A percentile compares a stretch with the other conserved stretches of the same genome.
Conservation (phyloP, 2,888 invertebrate species). For the Watsonalla binaria region DNA sequence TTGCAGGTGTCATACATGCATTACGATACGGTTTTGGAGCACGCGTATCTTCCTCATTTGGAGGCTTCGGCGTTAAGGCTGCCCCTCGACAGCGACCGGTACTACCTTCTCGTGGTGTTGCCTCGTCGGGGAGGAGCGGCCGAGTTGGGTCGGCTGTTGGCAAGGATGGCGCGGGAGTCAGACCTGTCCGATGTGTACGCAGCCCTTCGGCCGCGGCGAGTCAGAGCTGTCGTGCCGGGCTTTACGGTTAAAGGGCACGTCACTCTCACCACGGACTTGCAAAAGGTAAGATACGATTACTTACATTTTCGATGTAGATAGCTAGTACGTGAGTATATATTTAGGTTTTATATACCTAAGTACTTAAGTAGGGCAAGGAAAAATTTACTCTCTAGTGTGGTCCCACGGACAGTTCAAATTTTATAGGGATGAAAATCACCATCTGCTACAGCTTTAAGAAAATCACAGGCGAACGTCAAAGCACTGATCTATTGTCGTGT, state of each 20-base stretch:
- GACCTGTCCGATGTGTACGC: constrained; percentile 83
- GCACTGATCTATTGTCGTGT: too few species aligned
- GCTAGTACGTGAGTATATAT: too few species aligned
- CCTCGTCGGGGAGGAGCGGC: constrained; percentile 81
- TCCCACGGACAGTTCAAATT: too few species aligned
- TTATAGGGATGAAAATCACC: too few species aligned
- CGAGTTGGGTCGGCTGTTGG: constrained; percentile 81
- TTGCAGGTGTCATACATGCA: constrained; percentile 83
- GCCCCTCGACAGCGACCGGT: constrained; percentile 88
- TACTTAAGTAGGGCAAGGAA: too few species aligned
- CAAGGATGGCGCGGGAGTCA: constrained; percentile 80
- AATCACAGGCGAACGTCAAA: too few species aligned
- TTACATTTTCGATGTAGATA: too few species aligned
- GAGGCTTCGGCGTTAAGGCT: constrained; percentile 86
- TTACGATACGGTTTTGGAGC: constrained; percentile 87
- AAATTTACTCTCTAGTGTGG: too few species aligned
- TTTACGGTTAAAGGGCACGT: constrained; percentile 89
- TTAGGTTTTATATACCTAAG: too few species aligned
- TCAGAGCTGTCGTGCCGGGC: constrained; percentile 88
- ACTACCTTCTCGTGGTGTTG: constrained; percentile 86
- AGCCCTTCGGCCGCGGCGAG: constrained; percentile 83
- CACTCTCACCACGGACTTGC: constrained; percentile 87
- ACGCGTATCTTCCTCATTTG: constrained; percentile 84
- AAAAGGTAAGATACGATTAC: constrained; percentile 80
- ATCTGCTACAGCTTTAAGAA: too few species aligned